Percentiles rank a stretch among this genome's conserved stretches.
Evolutionary conservation across 2,888 invertebrate species (phyloP).

Genomic region (Lacanobia oleracea): DNA sequence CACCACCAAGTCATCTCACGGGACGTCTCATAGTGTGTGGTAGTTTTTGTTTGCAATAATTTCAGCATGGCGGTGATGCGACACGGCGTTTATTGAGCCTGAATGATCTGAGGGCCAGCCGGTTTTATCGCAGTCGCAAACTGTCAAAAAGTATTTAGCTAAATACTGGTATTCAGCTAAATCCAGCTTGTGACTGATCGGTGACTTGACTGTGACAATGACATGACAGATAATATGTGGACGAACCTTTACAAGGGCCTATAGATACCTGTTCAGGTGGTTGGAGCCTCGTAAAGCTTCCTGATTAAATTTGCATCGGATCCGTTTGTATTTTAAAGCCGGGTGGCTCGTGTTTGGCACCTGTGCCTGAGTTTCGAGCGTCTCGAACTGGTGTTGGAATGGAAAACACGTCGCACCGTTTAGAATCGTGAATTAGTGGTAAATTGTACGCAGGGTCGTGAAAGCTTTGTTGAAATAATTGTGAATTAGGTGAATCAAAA

Average conservation of each 20-base stretch:
- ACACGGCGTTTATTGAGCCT: background rate
- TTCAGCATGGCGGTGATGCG: background rate
- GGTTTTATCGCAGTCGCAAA: too few species aligned
- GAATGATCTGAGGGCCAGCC: too few species aligned
- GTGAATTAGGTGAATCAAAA: slow-evolving; percentile 3
- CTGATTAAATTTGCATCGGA: slow-evolving; percentile 74
- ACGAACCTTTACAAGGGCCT: slow-evolving; percentile 17
- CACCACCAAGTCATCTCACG: background rate
- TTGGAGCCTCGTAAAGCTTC: slow-evolving; percentile 63
- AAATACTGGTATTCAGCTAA: too few species aligned
- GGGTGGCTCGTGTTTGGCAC: slow-evolving; percentile 55
- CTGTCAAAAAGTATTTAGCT: too few species aligned
- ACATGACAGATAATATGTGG: background rate
- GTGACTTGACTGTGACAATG: background rate
- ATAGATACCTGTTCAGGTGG: slow-evolving; percentile 28
- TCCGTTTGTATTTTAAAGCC: slow-evolving; percentile 71
- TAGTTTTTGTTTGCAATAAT: background rate
- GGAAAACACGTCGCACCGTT: slow-evolving; percentile 20
- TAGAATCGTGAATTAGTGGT: slow-evolving; percentile 33
- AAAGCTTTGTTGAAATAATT: slow-evolving; percentile 20
- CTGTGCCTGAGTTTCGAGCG: slow-evolving; percentile 58
- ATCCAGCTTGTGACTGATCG: background rate
- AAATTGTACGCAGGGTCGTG: slow-evolving; percentile 5
- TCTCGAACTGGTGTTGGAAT: slow-evolving; percentile 37
- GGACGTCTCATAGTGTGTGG: background rate